phyloP scores from a whole-genome alignment of 2,113 vertebrate genomes.

The Misgurnus anguillicaudatus region DNA sequence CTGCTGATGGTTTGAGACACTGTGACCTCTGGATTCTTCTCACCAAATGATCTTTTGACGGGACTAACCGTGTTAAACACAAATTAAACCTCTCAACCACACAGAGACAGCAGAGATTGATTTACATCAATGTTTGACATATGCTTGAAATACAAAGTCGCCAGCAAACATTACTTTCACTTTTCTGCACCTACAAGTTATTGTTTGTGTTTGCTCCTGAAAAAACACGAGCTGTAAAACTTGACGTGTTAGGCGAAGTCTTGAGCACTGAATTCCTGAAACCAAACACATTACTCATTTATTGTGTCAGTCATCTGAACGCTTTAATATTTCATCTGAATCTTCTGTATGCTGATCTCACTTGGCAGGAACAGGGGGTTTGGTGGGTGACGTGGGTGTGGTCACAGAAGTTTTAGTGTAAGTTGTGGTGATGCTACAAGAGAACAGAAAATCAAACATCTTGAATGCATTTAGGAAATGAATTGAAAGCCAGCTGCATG shows the following conservation, averaged over 20 bases:
- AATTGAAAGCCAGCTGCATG: not conserved
- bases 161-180: not conserved
- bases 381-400: not conserved
- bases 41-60: conserved; percentile 1
- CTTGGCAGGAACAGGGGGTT: conserved; percentile 46
- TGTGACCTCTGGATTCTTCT: conserved; percentile 9
- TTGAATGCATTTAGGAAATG: not conserved
- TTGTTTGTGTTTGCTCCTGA: conserved; percentile 38
- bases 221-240: conserved; percentile 48
- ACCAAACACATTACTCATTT: not conserved
- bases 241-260: not conserved
- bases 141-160: too few relatives aligned
- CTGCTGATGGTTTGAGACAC: not conserved
- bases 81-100: not conserved
- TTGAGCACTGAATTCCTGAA: conserved; percentile 31
- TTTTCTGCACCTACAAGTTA: conserved; percentile 23
- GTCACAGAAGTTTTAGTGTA: not conserved
- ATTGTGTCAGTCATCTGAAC: not conserved
- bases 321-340: not conserved
- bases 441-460: not conserved
- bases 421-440: not conserved
- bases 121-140: too few relatives aligned
- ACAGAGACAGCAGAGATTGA: too few relatives aligned
- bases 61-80: conserved; percentile 22
- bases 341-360: not conserved